phyloP scores from a whole-genome alignment of 2,113 vertebrate species.

The Eulemur rufifrons region DNA sequence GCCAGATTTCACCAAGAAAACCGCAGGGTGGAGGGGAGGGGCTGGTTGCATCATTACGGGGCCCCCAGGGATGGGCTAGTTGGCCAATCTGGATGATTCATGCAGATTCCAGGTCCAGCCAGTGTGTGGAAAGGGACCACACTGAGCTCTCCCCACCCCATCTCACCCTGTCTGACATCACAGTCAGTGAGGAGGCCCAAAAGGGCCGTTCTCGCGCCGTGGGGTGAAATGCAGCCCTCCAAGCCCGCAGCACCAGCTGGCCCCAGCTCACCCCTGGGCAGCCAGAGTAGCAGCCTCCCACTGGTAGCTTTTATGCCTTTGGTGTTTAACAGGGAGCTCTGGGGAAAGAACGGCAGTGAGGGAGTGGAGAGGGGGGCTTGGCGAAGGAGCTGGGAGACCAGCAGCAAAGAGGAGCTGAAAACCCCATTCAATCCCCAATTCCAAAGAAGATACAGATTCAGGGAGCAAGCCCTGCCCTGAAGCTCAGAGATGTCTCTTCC shows the following conservation, averaged over 20 bases:
- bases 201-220: background rate
- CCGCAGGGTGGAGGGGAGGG: background rate
- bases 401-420: background rate
- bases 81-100: constrained; percentile 46
- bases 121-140: background rate
- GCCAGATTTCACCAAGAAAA: constrained; percentile 3
- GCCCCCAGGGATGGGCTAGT: background rate
- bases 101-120: background rate
- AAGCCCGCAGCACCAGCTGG: background rate
- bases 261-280: background rate
- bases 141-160: background rate
- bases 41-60: constrained; percentile 6
- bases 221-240: background rate
- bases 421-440: background rate
- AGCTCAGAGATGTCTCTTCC: background rate
- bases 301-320: background rate
- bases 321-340: background rate
- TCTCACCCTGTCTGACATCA: constrained; percentile 11
- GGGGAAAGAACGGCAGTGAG: background rate
- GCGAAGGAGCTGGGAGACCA: background rate
- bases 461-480: background rate
- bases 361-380: too few species aligned
- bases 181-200: background rate
- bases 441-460: background rate
- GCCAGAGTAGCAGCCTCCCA: background rate